phyloP scores from a whole-genome alignment of 2,797 vertebrate species.

The Craterocephalus amniculus region DNA sequence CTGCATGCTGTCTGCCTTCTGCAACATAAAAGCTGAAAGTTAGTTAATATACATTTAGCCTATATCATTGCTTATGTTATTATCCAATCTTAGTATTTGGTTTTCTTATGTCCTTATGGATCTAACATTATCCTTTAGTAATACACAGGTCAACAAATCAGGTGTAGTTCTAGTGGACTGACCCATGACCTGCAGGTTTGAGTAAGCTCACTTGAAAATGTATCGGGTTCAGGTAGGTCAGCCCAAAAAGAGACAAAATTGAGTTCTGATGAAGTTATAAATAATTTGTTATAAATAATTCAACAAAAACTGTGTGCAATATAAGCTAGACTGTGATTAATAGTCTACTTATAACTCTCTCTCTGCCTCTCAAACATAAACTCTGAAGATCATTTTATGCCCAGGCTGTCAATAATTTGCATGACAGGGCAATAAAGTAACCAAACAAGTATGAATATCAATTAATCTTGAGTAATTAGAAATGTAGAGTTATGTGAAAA shows the following conservation, averaged over 20 bases:
- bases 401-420: not conserved
- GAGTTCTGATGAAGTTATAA: too few species aligned
- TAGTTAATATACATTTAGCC: too few species aligned
- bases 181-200: not conserved
- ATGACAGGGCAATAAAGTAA: not conserved
- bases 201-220: not conserved
- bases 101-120: not conserved
- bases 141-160: not conserved
- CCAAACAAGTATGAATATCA: not conserved
- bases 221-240: too few species aligned
- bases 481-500: not conserved
- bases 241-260: too few species aligned
- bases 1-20: constrained; percentile 17
- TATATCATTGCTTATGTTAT: accelerated
- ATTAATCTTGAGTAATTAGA: not conserved
- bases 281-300: not conserved
- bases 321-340: not conserved
- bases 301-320: not conserved
- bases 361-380: not conserved
- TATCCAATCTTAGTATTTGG: not conserved
- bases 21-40: too few species aligned
- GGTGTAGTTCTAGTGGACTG: not conserved
- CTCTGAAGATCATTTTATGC: not conserved
- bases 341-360: not conserved
- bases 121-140: not conserved